Base-by-base conservation (phyloP, 2,113 vertebrate species). In the Ciconia stormi region DNA sequence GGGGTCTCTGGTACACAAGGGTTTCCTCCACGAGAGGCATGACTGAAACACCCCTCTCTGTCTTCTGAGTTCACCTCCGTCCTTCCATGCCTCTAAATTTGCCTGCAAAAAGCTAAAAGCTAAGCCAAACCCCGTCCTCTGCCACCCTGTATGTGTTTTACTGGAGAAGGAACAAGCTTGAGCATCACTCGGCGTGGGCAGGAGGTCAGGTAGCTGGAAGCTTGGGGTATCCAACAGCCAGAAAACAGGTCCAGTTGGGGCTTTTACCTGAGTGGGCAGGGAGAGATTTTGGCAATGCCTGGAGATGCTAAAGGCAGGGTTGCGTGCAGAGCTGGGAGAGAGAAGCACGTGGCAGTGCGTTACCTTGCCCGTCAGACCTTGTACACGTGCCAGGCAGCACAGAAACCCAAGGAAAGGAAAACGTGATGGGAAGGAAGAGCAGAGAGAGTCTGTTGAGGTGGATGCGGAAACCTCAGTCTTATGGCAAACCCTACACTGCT, bases 361-460 rank as follows among this genome's bases (percentile, higher is more conserved):
- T 67, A 52, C 17, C 10, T 67, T 50, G 16, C 30, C 29, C 22
- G 13, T 65, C 53, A 49, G 46, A 27, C 40, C 42, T 87, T 7
- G 0, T 52, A 25, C 23, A 34, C 30, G 22, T 2, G 3, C 13
- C 2, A 1, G 36, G 25, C 40, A 78, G 27, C 1, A 1, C 20
- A 78, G 73, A 89, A 82, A 72, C 65, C 11, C 74, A 46, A 76
- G 52, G 44, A 36, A 70, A 67, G 30, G 46, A 32, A 84, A 71
- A 73, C 2, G 0, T 17, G 42, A 13, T 46, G 67, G 17, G 32
- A 69, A 20, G 15, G 36, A 71, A 50, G 52, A 49, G 18, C 30
- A 52, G 69, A 83, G n/a, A 46, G 67, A 73, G 19, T 61, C 78
- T 90, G 69, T 65, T 3, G 1, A 82, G 47, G 23, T 49, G 23